Evolutionary conservation across 37 sponge, comb jelly and placozoan genomes (phyloP).

Genomic region (Ephydatia muelleri): DNA sequence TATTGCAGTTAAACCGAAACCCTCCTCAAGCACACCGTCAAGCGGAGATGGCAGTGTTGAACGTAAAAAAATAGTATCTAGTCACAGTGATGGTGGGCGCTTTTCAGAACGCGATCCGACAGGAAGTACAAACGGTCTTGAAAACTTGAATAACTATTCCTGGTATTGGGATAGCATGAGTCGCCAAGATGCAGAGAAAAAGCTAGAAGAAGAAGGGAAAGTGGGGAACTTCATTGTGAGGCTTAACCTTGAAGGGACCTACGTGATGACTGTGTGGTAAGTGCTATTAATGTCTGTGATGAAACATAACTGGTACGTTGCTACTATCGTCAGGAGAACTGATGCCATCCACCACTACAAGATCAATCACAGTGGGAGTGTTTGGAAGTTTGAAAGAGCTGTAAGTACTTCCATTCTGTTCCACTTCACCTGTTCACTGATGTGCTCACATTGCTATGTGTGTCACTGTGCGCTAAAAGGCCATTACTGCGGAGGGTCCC

Average conservation of each 20-base stretch:
- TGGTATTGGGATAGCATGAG: conserved; percentile 69
- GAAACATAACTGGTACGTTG: not conserved
- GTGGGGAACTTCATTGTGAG: conserved; percentile 67
- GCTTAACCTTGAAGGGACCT: conserved; percentile 40
- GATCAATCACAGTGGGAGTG: conserved; percentile 19
- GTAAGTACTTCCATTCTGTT: conserved; percentile 21
- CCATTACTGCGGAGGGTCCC: conserved; percentile 47
- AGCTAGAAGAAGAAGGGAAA: conserved; percentile 37
- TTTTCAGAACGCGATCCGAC: too few species aligned
- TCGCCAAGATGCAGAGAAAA: conserved; percentile 41
- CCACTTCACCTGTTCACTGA: not conserved
- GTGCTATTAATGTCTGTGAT: not conserved
- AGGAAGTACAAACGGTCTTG: not conserved
- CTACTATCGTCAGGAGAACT: conserved; percentile 35
- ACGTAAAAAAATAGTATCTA: not conserved
- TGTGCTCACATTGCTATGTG: not conserved
- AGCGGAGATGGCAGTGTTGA: conserved; percentile 33
- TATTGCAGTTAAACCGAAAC: not conserved
- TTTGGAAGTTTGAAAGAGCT: conserved; percentile 57
- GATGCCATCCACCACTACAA: conserved; percentile 70
- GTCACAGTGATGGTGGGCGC: not conserved
- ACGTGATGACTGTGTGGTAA: conserved; percentile 73
- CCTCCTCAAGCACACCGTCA: conserved; percentile 28
- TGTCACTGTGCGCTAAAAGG: not conserved
- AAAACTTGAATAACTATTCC: conserved; percentile 28